Evolutionary conservation across 2,113 vertebrate genomes (phyloP), one percentile per base, ranked within the genome.

Genomic region (Argyrosomus japonicus): DNA sequence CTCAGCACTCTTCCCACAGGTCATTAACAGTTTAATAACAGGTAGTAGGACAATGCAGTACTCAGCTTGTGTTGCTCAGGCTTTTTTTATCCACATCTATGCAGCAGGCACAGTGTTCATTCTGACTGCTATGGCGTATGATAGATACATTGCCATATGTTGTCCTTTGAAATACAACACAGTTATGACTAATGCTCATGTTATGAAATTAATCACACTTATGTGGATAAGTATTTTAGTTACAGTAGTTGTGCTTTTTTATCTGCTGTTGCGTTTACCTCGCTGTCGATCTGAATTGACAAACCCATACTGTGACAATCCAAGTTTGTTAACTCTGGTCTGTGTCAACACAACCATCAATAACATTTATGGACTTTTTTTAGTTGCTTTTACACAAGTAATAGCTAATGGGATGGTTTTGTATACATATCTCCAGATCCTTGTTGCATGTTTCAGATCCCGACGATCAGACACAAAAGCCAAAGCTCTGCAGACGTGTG

Each of bases 61-160:
- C 86, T 81, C 92, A 1, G 19, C 81, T 2, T 95, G 95, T 57
- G 65, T 95, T 0, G 54, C 86, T 8, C 95, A 95, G 43, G 95
- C 94, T 7, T 95, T 96, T 64, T 95, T 93, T 5, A 91, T 95
- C 45, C 95, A 96, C 32, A 75, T 95, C 6, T 95, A 95, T 36
- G 94, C 77, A 0, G 27, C n/a, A 0, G 91, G 85, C 8, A 13
- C 74, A 13, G 88, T 94, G 53, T 88, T 93, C 15, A 91, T 90
- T 60, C 83, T 96, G 48, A 72, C 65, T 23, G 93, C 86, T 4
- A 95, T 95, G 95, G 94, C 95, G 0, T 95, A 95, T n/a, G 95
- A 96, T 43, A 79, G 95, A 82, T 95, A 95, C 71, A 79, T 95
- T 3, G 95, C 95, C 9, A 95, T 96, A 74, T 96, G 94, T 48